These are phyloP conservation scores for Polypterus senegalus DNA, from an alignment of 2,113 vertebrate genomes.

Conservation along the genomic window DNA sequence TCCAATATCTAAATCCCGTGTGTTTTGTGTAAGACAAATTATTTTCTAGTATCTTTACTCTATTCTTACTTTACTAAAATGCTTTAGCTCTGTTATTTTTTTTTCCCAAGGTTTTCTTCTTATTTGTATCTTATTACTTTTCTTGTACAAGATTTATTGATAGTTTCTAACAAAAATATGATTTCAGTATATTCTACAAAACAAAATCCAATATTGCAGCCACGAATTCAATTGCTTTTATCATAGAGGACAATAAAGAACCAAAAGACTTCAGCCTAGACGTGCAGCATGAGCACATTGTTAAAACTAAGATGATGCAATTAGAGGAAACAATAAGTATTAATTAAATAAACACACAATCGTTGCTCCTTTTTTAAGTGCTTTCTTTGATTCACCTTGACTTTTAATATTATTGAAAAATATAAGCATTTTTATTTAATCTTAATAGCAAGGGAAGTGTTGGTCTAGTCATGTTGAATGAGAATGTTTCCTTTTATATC, in stretches of 20 bases:
- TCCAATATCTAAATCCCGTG: conserved; percentile 1
- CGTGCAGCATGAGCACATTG: conserved; percentile 76
- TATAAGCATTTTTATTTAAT: conserved; percentile 25
- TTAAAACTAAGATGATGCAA: conserved; percentile 85
- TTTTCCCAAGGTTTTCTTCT: conserved; percentile 68
- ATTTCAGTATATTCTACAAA: conserved; percentile 94
- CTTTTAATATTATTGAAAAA: conserved; percentile 33
- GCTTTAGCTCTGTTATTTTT: conserved; percentile 26
- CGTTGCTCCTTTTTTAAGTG: conserved; percentile 46
- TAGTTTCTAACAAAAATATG: conserved; percentile 95
- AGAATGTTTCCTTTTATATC: no score
- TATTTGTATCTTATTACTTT: conserved; percentile 88
- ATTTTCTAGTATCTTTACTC: conserved; percentile 18
- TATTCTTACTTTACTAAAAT: conserved; percentile 23
- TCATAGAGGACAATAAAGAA: conserved; percentile 97
- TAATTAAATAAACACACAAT: conserved; percentile 83
- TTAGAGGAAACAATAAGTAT: conserved; percentile 92
- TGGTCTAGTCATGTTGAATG: no score
- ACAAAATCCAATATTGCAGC: conserved; percentile 84
- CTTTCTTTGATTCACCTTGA: conserved; percentile 50
- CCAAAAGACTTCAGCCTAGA: conserved; percentile 71
- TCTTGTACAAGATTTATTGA: conserved; percentile 92
- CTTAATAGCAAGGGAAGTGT: background rate
- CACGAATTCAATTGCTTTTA: conserved; percentile 90
- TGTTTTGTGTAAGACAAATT: conserved; percentile 2